These are phyloP conservation scores for Bettongia penicillata DNA, from an alignment of 2,113 vertebrate species.

Conservation along the genomic window DNA sequence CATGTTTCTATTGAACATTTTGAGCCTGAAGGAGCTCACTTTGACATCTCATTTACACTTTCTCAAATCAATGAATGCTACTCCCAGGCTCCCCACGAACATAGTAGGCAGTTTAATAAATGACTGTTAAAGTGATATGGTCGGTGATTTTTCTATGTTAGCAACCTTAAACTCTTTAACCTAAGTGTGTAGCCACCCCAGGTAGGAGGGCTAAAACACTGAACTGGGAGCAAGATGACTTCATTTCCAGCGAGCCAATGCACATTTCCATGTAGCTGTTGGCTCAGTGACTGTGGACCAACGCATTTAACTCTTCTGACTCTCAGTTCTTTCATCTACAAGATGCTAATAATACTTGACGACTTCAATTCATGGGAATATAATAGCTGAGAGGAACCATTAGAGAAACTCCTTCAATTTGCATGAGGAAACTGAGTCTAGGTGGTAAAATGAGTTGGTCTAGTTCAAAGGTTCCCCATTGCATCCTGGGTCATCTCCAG, in stretches of 20 bases:
- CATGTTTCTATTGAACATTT: neutral
- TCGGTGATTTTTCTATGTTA: neutral
- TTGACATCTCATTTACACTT: neutral
- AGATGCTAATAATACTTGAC: neutral
- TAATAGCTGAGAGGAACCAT: neutral
- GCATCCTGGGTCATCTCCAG: too few species aligned
- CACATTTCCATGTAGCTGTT: neutral
- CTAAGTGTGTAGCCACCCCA: neutral
- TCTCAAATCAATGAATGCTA: neutral
- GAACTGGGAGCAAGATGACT: neutral
- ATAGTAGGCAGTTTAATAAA: neutral
- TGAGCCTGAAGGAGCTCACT: neutral
- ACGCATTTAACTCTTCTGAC: neutral
- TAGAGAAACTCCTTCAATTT: neutral
- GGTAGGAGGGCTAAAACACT: neutral
- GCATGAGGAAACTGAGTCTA: neutral
- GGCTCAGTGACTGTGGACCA: neutral
- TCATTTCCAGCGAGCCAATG: neutral
- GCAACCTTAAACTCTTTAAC: neutral
- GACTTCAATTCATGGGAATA: neutral
- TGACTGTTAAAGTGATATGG: neutral
- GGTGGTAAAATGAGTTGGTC: neutral
- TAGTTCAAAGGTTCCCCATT: too few species aligned
- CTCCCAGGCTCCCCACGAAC: neutral
- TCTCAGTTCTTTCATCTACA: neutral